Base-by-base conservation (phyloP, 2,797 vertebrate species). In the Pipistrellus kuhlii region DNA sequence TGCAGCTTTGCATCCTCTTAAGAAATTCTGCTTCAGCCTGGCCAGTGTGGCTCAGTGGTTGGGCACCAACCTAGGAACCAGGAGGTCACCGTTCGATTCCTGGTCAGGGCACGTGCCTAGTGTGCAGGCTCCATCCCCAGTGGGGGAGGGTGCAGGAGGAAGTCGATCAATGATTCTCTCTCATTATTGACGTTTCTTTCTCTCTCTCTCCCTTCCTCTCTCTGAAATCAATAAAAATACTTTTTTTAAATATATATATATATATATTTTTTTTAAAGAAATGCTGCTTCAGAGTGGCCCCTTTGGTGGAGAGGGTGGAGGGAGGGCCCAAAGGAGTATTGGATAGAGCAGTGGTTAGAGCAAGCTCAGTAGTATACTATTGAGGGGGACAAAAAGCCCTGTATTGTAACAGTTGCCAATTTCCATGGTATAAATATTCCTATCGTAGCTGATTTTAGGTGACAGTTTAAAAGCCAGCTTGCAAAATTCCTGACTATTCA, bases 321-420 rank as follows among this genome's bases (percentile, higher is more conserved):
- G 1, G 38, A 66, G 46, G 48, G 66, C 55, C 68, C 69, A 44
- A 3, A 3, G 13, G 20, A 27, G 0, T 2, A 5, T 73, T 23
- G 4, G 12, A 30, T 44, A 11, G 27, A 6, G 14, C 1, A 1
- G n/a, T 27, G 25, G 59, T 8, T 41, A 10, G 1, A 17, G 17
- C 64, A n/a, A 32, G 0, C 18, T 66, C 32, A 7, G 6, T 0
- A n/a, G 11, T 25, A 27, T n/a, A 35, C n/a, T 30, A 17, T 2
- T 17, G 3, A 9, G 4, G 30, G 23, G 38, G 8, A 25, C 2
- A 8, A 13, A 30, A 14, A 10, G 25, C 17, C 69, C 12, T 2
- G 32, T 69, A 46, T 4, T 30, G 27, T 9, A 51, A 44, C 73
- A 4, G 44, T 77, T 77, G 75, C 84, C 44, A 32, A 2, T 76